A percentile compares a stretch with the other conserved stretches of the same genome.
These are phyloP conservation scores for Penaeus indicus DNA, from an alignment of 1,140 invertebrate genomes.

Conservation along the genomic window DNA sequence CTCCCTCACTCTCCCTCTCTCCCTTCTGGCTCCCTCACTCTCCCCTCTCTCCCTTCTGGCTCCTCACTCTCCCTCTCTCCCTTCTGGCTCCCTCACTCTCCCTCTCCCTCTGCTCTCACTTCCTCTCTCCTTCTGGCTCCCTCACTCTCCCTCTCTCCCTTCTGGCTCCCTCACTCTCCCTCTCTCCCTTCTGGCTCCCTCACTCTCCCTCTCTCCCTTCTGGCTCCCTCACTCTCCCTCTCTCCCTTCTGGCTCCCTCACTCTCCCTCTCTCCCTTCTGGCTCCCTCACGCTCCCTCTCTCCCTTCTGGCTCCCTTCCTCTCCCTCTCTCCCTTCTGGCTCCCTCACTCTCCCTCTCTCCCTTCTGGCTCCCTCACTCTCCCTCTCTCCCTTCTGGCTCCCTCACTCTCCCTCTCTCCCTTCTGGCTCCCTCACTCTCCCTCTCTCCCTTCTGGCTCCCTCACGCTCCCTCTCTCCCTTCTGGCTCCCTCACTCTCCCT, in stretches of 20 bases:
- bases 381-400: too few species aligned
- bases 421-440: too few species aligned
- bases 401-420: too few species aligned
- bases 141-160: neutral
- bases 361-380: neutral
- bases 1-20: slow-evolving; percentile 3
- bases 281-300: neutral
- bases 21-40: neutral
- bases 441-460: too few species aligned
- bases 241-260: too few species aligned
- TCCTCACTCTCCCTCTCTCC: neutral
- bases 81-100: neutral
- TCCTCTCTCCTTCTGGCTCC: neutral
- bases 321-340: neutral
- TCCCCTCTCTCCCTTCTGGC: neutral
- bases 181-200: too few species aligned
- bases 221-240: too few species aligned
- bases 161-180: neutral
- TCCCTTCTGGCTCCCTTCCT: neutral
- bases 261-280: too few species aligned
- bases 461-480: too few species aligned
- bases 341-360: neutral
- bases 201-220: too few species aligned
- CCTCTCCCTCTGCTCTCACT: neutral
- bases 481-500: too few species aligned